Percentiles rank a stretch among this genome's conserved stretches.
These are phyloP conservation scores for Endomychus coccineus DNA, from an alignment of 2,888 invertebrate genomes.

Conservation along the genomic window DNA sequence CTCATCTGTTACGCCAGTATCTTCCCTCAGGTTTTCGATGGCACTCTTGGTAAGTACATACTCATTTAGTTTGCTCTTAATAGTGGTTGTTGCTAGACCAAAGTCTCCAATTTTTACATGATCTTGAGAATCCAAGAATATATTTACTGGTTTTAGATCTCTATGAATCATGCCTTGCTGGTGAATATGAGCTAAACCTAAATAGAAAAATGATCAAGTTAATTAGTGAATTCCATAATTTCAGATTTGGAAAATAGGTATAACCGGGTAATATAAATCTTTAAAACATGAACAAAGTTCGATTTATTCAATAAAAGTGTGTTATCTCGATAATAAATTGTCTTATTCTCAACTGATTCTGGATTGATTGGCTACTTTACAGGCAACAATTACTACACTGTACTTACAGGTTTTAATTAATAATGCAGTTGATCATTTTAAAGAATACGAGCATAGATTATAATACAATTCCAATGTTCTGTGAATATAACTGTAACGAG, in stretches of 20 bases:
- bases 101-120: constrained; percentile 98
- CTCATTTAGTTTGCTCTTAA: constrained; percentile 37
- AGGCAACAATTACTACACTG: too few relatives aligned
- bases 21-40: constrained; percentile 24
- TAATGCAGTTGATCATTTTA: too few relatives aligned
- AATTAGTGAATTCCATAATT: background rate
- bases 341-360: too few relatives aligned
- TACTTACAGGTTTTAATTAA: too few relatives aligned
- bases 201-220: constrained; percentile 12
- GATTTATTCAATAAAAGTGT: too few relatives aligned
- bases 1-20: constrained; percentile 39
- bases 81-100: constrained; percentile 83
- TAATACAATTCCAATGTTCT: too few relatives aligned
- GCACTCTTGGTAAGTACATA: constrained; percentile 28
- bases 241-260: background rate
- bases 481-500: too few relatives aligned
- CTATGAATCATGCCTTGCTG: constrained; percentile 85
- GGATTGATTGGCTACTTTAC: too few relatives aligned
- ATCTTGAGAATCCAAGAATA: constrained; percentile 90
- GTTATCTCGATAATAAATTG: too few relatives aligned
- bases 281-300: too few relatives aligned
- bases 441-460: too few relatives aligned
- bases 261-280: too few relatives aligned
- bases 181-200: constrained; percentile 79
- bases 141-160: constrained; percentile 83